phyloP scores from a whole-genome alignment of 2,888 invertebrate genomes.

The Acheta domesticus region DNA sequence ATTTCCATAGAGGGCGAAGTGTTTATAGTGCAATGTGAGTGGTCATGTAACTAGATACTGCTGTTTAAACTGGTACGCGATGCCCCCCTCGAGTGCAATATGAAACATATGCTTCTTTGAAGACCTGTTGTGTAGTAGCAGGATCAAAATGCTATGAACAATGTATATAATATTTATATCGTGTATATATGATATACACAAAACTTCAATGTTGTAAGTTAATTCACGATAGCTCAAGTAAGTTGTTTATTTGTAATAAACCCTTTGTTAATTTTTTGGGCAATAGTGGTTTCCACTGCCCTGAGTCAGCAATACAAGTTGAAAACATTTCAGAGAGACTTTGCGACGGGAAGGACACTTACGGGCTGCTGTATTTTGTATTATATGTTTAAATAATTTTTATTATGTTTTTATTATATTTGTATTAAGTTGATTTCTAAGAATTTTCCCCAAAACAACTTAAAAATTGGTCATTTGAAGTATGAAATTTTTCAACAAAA shows the following conservation, averaged over 20 bases:
- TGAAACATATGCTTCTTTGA: constrained; percentile 19
- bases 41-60: too few species aligned
- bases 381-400: neutral
- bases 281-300: neutral
- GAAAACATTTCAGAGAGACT: neutral
- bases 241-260: constrained; percentile 20
- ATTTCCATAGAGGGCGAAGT: too few species aligned
- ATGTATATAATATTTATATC: constrained; percentile 32
- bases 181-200: constrained; percentile 34
- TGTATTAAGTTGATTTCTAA: too few species aligned
- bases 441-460: too few species aligned
- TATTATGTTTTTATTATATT: neutral
- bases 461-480: neutral
- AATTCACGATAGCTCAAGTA: constrained; percentile 24
- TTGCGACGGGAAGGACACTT: neutral
- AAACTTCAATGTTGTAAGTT: constrained; percentile 25
- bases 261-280: constrained; percentile 21
- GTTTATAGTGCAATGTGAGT: too few species aligned
- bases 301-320: constrained; percentile 12
- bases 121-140: constrained; percentile 11
- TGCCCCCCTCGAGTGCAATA: constrained; percentile 33
- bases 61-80: neutral
- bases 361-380: too few species aligned
- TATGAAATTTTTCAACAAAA: constrained; percentile 5
- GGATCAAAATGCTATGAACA: constrained; percentile 23